Evolutionary conservation across 2,113 vertebrate genomes (phyloP), one percentile per base, ranked within the genome.

Genomic region (Larimichthys polyactis): DNA sequence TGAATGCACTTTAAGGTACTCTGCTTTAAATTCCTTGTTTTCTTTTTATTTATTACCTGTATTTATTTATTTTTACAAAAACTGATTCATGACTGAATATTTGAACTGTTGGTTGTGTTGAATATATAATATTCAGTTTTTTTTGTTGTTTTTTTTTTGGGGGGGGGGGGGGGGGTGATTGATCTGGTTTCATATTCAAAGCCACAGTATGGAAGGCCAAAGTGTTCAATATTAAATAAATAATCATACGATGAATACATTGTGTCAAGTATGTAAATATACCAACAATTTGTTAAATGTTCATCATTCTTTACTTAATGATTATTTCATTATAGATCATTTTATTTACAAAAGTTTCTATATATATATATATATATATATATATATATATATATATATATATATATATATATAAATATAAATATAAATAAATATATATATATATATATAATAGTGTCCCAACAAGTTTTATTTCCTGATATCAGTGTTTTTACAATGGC

Each of bases 1-100:
- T 80, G 55, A 78, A 83, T 79, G 89, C 91, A 90, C 88, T 89
- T 91, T 89, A 85, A 69, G 58, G 75, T 80, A 65, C 66, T 78
- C 69, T 63, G 74, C 79, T 91, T 82, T 71, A 71, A 73, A 40
- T 48, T 49, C 27, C 22, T 46, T 29, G 16, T 27, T 46, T 16
- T 19, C 40, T 49, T 62, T 82, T 82, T 71, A 78, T 73, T 79
- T 87, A 59, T 75, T 60, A 16, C 15, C n/a, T 58, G 20, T 79
- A 73, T 89, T 68, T 78, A 32, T 91, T 87, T 82, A 71, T 88
- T 85, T 75, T 64, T 52, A 22, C 36, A 86, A 59, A 59, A n/a
- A 74, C 22, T 3, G 0, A 78, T 44, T 57, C 8, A 29, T 59
- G 57, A 81, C 22, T 84, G 8, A 52, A 77, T 70, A 4, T 55